phyloP scores from a whole-genome alignment of 2,113 vertebrate species.

The Macroglossus sobrinus region DNA sequence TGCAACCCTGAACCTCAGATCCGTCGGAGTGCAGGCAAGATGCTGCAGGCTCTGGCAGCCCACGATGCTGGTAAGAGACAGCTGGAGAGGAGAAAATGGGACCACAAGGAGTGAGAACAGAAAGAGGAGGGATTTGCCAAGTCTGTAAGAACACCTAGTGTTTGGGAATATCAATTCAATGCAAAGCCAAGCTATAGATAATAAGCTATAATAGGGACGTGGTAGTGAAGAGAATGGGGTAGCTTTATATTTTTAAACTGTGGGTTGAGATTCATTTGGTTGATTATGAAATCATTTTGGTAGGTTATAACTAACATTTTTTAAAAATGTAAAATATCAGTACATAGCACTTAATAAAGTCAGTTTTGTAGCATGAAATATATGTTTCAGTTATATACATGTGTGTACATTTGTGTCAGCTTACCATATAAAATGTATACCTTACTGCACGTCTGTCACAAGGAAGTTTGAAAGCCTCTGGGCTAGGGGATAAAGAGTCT shows the following conservation, averaged over 20 bases:
- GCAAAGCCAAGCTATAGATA: background rate
- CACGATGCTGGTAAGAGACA: slow-evolving; percentile 89
- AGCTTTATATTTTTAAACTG: background rate
- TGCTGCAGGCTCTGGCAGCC: slow-evolving; percentile 92
- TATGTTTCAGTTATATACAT: background rate
- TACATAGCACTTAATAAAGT: background rate
- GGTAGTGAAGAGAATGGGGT: background rate
- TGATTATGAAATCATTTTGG: slow-evolving; percentile 3
- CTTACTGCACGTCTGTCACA: background rate
- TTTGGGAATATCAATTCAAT: background rate
- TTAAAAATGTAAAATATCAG: background rate
- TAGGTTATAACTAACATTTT: background rate
- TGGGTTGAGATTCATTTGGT: slow-evolving; percentile 9
- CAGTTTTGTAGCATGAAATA: background rate
- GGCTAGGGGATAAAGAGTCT: background rate
- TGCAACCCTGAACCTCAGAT: slow-evolving; percentile 91
- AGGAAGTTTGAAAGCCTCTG: background rate
- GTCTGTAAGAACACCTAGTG: background rate
- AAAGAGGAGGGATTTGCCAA: background rate
- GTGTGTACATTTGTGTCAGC: background rate
- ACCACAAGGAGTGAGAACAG: background rate
- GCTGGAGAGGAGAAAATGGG: background rate
- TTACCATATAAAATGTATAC: background rate
- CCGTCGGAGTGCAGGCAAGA: slow-evolving; percentile 90
- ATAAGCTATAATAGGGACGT: background rate